These are phyloP conservation scores for Nannobrachium achirus DNA, from an alignment of 2,113 vertebrate genomes.

Conservation along the genomic window DNA sequence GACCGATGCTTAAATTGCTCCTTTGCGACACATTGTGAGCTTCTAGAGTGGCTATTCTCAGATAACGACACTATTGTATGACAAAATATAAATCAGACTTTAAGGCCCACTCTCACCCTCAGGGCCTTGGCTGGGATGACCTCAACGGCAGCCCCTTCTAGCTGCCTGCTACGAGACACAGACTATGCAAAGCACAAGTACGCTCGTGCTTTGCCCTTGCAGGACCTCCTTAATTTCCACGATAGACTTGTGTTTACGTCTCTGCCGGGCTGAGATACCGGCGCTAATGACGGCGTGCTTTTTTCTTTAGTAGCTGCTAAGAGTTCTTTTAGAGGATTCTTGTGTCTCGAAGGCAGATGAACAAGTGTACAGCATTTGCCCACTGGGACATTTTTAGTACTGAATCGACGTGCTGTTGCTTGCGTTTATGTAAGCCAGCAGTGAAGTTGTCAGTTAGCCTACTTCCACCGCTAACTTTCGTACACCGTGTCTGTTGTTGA, in stretches of 20 bases:
- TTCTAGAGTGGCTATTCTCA: too few species aligned
- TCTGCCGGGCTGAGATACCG: background rate
- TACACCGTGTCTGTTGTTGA: background rate
- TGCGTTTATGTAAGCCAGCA: background rate
- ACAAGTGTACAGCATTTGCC: background rate
- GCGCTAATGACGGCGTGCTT: background rate
- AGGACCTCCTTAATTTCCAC: too few species aligned
- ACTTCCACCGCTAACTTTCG: background rate
- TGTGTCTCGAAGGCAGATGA: background rate
- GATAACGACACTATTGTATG: too few species aligned
- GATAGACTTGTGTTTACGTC: too few species aligned
- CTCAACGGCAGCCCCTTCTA: slow-evolving; percentile 12
- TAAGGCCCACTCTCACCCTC: background rate
- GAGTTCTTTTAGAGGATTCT: background rate
- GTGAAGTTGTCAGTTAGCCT: slow-evolving; percentile 8
- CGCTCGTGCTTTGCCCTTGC: too few species aligned
- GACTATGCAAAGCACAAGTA: background rate
- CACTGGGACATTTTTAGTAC: background rate
- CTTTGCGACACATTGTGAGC: too few species aligned
- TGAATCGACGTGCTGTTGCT: background rate
- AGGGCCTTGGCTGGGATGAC: background rate
- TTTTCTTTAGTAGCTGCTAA: background rate
- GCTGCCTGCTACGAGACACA: slow-evolving; percentile 1
- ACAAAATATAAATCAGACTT: too few species aligned
- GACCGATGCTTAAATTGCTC: too few species aligned